These are phyloP conservation scores for Monopterus albus DNA, from an alignment of 2,113 vertebrate species.

Conservation along the genomic window DNA sequence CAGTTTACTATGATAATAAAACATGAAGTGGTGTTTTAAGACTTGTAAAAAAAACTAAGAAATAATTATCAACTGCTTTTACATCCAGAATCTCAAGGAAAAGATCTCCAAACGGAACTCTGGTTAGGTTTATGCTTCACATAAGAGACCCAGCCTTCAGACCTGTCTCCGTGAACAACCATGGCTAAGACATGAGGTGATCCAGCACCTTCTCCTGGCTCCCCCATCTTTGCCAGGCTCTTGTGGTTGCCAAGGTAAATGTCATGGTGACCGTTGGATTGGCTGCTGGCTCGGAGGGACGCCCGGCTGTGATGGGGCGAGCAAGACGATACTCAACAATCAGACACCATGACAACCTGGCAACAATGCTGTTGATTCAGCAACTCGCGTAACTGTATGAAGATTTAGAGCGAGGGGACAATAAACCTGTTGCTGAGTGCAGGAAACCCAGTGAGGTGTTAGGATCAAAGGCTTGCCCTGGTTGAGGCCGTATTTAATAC, in stretches of 20 bases:
- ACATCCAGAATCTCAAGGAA: background rate
- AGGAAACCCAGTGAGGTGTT: slow-evolving; percentile 19
- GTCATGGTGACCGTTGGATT: slow-evolving; percentile 44
- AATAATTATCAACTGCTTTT: background rate
- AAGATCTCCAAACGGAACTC: background rate
- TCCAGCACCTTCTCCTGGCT: slow-evolving; percentile 13
- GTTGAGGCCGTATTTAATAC: background rate
- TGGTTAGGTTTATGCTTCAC: background rate
- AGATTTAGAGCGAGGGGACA: slow-evolving; percentile 17
- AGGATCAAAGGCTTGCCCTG: slow-evolving; percentile 8
- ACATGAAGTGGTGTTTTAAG: background rate
- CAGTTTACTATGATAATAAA: background rate
- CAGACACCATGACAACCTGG: slow-evolving; percentile 72
- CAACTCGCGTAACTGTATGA: slow-evolving; percentile 46
- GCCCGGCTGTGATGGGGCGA: slow-evolving; percentile 49
- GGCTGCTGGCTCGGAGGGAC: slow-evolving; percentile 37
- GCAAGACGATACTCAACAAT: slow-evolving; percentile 65
- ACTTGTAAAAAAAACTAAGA: background rate
- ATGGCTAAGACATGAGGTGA: background rate
- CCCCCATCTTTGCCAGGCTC: slow-evolving; percentile 14
- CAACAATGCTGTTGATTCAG: slow-evolving; percentile 68
- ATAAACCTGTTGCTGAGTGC: slow-evolving; percentile 27
- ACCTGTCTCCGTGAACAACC: background rate
- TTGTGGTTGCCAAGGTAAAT: slow-evolving; percentile 37
- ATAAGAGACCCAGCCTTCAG: background rate